Evolutionary conservation across 1,140 invertebrate species (phyloP).

Genomic region (Trichonephila clavata): DNA sequence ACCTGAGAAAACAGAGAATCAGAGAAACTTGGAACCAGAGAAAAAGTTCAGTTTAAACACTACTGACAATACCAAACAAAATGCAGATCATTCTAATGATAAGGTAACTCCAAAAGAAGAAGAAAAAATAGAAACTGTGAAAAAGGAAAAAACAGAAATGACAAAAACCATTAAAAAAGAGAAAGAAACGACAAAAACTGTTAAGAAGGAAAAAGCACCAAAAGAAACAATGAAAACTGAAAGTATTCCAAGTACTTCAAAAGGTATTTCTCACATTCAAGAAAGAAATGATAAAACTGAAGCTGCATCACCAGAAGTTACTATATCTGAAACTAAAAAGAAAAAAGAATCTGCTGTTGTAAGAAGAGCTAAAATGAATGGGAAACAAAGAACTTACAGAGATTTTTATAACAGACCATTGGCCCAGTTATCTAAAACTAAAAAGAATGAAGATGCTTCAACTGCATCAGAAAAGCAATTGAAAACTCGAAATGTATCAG

Average conservation of each 20-base stretch:
- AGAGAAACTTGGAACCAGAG: background rate
- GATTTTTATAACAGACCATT: slow-evolving; percentile 70
- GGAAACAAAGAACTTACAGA: slow-evolving; percentile 72
- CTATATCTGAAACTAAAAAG: slow-evolving; percentile 57
- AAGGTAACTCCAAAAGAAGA: background rate
- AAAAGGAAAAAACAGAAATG: background rate
- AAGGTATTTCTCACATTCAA: background rate
- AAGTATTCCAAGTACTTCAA: background rate
- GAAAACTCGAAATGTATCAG: background rate
- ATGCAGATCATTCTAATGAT: background rate
- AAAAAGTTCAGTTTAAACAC: background rate
- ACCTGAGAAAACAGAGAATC: background rate
- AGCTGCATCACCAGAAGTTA: slow-evolving; percentile 45
- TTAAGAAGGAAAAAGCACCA: no score
- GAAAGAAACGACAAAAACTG: background rate
- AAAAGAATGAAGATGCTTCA: background rate
- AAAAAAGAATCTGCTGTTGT: slow-evolving; percentile 71
- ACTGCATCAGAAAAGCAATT: slow-evolving; percentile 33
- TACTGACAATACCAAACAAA: background rate
- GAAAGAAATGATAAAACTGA: background rate
- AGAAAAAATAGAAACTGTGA: background rate
- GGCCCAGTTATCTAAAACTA: slow-evolving; percentile 36
- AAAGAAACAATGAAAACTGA: background rate
- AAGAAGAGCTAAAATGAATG: slow-evolving; percentile 67
- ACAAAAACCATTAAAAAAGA: background rate